Base-by-base conservation (phyloP, 2,113 vertebrate genomes). In the Pteropus alecto region DNA sequence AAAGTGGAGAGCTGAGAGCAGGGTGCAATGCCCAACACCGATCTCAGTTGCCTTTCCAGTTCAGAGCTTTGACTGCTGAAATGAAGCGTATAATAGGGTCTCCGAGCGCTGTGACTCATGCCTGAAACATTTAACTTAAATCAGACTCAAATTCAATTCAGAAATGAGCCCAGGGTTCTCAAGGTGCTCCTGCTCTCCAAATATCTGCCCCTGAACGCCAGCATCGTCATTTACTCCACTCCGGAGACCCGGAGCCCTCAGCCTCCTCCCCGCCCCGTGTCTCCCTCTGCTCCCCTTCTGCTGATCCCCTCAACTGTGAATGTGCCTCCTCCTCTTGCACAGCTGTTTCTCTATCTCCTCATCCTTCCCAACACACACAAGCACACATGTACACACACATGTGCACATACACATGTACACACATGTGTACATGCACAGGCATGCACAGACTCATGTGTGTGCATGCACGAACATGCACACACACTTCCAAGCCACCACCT, bases 11-110 rank as follows among this genome's bases (percentile, higher is more conserved):
- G 46, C 35, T 1, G 26, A 22, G 70, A 67, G 61, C 38, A 38
- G 35, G 7, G 41, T 0, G 14, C 6, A 1, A 0, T 0, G 19
- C 22, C 68, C 43, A 7, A 54, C 41, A 61, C 61, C 16, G 1
- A 4, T 28, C 74, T 5, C 0, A 0, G 51, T 48, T 3, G 19
- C 22, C 79, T 74, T 74, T 78, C 70, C 43, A 70, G 74, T 79
- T 90, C 95, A 87, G 33, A 97, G 63, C 63, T 58, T 43, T 3
- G 0, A 2, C 63, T 30, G 84, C 26, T 68, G 85, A 84, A 87
- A 87, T 76, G 85, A 83, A 84, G 85, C 35, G 0, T 68, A 7
- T 41, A 83, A 82, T 46, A 46, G 73, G 14, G 54, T 79, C 81
- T 82, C 94, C 33, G 63, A 70, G 28, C 24, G 19, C 35, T 16